phyloP scores from a whole-genome alignment of 1,140 invertebrate species.

The Rhopalosiphum padi region DNA sequence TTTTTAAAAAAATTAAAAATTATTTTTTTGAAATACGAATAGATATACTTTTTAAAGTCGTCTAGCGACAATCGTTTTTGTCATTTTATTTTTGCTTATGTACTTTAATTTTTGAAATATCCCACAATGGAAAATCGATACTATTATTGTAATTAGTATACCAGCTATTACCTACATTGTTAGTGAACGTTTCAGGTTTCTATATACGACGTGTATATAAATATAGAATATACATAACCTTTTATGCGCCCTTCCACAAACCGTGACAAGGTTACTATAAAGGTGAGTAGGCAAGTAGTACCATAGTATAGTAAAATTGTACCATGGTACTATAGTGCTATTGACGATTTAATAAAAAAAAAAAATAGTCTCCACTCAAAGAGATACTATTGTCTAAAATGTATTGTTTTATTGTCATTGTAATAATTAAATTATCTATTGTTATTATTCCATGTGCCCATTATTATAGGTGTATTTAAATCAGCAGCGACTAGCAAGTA shows the following conservation, averaged over 20 bases:
- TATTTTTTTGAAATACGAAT: no score
- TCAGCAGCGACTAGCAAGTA: neutral
- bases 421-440: conserved; percentile 9
- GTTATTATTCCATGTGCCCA: neutral
- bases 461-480: conserved; percentile 3
- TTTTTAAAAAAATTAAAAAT: neutral
- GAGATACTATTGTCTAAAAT: neutral
- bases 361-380: neutral
- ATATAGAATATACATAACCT: neutral
- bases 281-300: no score
- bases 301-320: no score
- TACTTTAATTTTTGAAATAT: neutral
- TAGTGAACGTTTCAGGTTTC: neutral
- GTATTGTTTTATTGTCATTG: neutral
- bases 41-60: neutral
- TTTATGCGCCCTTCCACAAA: neutral
- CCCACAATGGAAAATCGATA: neutral
- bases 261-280: neutral
- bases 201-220: neutral
- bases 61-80: neutral
- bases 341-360: neutral
- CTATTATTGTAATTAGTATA: neutral
- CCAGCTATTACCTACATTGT: neutral
- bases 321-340: neutral
- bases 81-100: neutral